Base-by-base conservation (phyloP, 2,113 vertebrate species). In the Toxostoma redivivum region DNA sequence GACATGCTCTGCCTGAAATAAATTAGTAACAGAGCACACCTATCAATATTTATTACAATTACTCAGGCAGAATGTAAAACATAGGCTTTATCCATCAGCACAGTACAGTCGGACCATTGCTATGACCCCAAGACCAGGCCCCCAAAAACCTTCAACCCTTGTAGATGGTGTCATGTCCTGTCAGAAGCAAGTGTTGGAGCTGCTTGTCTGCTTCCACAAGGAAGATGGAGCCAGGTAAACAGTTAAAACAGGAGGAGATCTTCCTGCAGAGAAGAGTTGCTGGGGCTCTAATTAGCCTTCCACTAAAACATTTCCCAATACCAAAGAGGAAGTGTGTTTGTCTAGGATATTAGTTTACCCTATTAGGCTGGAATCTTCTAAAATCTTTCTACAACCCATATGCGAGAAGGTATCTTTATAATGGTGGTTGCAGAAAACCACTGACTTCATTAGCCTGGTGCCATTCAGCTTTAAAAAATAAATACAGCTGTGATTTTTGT, bases 31-130 rank as follows among this genome's bases (percentile, higher is more conserved):
- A 1, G 69, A 95, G 86, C 74, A 81, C 60, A 94, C 24, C 87
- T 96, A 96, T 95, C 96, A 97, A 95, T 97, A 96, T 95, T 96
- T 95, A 97, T 97, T 82, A 96, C 88, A 85, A 90, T 94, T 95
- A 93, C 81, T 86, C 81, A 66, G 60, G 56, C 62, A 87, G 93
- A 96, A 96, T 96, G 65, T 83, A 71, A 97, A 97, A 67, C 40
- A 86, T 28, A 71, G 76, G 42, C 56, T 80, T 81, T 35, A 92
- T 80, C 62, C 74, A 80, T 87, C 44, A 89, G 12, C 14, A 37
- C 40, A 10, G 2, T 44, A 35, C 51, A 84, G 72, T 74, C 60
- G 91, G 73, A 71, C 69, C 61, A 47, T 27, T 69, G 53, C 37
- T 58, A n/a, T 60, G 56, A 96, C n/a, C 51, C 31, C 51, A 64